Evolutionary conservation across 1,140 invertebrate genomes (phyloP), one percentile per base, ranked within the genome.

Genomic region (Ladona fulva): DNA sequence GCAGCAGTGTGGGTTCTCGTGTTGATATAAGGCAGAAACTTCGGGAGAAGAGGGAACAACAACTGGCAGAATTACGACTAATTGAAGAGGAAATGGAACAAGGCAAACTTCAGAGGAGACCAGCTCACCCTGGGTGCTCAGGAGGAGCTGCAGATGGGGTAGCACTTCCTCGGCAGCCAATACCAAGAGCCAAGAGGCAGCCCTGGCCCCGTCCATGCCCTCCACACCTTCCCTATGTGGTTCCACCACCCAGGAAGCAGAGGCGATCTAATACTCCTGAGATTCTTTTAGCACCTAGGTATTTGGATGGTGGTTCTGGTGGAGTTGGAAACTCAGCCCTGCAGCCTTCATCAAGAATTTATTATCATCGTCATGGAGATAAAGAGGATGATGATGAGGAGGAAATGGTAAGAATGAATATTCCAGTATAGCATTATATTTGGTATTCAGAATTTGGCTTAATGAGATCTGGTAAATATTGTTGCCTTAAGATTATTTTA

Each of bases 21-120:
- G 91, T 95, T 1, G 94, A 95, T 80, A 95, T 96, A 79, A 91
- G 94, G 80, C 92, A 94, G 80, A 96, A 96, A 82, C 84, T 96
- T 0, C 91, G 94, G 82, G 93, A 95, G 83, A 96, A 96, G 83
- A 95, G 95, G 80, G 92, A 94, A 81, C 94, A 95, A 80, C 94
- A 96, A 80, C 84, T 96, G 3, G 92, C 93, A 0, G 94, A 96
- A 83, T 83, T 96, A 14, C 87, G 91, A 78, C 87, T 89, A 75
- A 91, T 92, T 10, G 94, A 95, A 80, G 93, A 95, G 81, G 93
- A 94, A 81, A 95, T 95, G 42, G 94, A 93, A 82, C 92, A 94
- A 81, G 93, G 92, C 0, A 94, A 94, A 83, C 82, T 94, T 7
- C 90, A 88, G 22, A 86, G 66, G 66, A 11, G 74, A 25, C 74